Percentiles rank a stretch among this genome's conserved stretches.
Conservation (phyloP, 2,888 invertebrate species). For the Ennomos erosarius region DNA sequence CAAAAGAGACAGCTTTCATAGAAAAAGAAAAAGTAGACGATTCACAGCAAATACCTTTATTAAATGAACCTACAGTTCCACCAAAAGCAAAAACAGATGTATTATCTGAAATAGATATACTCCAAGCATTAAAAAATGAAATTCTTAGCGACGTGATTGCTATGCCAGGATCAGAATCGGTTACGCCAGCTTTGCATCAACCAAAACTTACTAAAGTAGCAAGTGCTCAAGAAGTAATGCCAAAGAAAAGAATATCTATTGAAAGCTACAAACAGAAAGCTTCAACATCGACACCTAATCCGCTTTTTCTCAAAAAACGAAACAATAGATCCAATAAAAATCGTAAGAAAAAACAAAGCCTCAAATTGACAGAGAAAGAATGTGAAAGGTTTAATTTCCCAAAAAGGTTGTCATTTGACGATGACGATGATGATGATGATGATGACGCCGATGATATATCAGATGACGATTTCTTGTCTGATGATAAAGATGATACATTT, state of each 20-base stretch:
- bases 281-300: conserved; percentile 36
- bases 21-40: conserved; percentile 25
- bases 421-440: conserved; percentile 56
- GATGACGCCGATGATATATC: conserved; percentile 42
- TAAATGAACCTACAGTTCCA: conserved; percentile 56
- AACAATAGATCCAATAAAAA: conserved; percentile 48
- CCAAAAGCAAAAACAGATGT: conserved; percentile 52
- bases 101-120: conserved; percentile 77
- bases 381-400: conserved; percentile 76
- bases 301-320: conserved; percentile 44
- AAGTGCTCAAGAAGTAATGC: conserved; percentile 60
- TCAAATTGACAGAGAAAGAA: conserved; percentile 80
- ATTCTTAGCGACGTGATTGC: conserved; percentile 70
- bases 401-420: conserved; percentile 57
- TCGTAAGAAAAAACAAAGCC: conserved; percentile 63
- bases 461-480: conserved; percentile 53
- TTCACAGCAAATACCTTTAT: conserved; percentile 64
- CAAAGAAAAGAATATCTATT: conserved; percentile 77
- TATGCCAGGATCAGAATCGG: conserved; percentile 54
- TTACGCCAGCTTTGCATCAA: conserved; percentile 71
- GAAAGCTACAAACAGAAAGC: conserved; percentile 79
- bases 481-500: conserved; percentile 41
- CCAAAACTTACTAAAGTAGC: conserved; percentile 75
- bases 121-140: conserved; percentile 79
- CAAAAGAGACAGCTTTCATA: conserved; percentile 4